phyloP scores from a whole-genome alignment of 2,113 vertebrate species.

The Cebidichthys violaceus region DNA sequence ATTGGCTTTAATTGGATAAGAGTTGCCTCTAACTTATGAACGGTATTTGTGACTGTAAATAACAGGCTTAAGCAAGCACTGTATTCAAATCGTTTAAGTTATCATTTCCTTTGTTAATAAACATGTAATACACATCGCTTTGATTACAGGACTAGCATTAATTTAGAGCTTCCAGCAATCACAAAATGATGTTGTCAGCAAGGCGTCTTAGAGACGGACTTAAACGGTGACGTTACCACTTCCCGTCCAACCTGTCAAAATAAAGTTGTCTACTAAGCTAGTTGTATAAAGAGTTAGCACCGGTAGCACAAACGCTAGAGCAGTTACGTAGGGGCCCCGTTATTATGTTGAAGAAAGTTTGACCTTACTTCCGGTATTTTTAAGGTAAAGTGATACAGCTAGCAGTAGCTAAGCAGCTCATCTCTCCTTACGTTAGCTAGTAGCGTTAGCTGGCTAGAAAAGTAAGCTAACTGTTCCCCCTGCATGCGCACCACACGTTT shows the following conservation, averaged over 20 bases:
- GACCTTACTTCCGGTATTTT: neutral
- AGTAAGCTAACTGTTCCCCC: neutral
- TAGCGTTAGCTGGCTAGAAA: neutral
- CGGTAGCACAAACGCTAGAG: neutral
- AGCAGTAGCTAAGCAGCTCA: neutral
- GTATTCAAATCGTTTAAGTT: neutral
- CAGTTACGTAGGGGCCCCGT: fast-evolving
- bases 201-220: fast-evolving
- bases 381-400: neutral
- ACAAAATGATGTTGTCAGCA: too few species aligned
- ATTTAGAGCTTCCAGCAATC: too few species aligned
- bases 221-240: neutral
- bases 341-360: slow-evolving; percentile 2
- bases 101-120: neutral
- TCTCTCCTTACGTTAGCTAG: slow-evolving; percentile 17
- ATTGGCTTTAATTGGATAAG: neutral
- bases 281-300: neutral
- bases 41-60: neutral
- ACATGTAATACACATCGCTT: too few species aligned
- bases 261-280: neutral
- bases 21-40: neutral
- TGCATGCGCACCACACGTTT: neutral
- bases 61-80: neutral
- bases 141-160: neutral
- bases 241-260: slow-evolving; percentile 11